Evolutionary conservation across 1,140 invertebrate genomes (phyloP).

Genomic region (Papilio polyxenes): DNA sequence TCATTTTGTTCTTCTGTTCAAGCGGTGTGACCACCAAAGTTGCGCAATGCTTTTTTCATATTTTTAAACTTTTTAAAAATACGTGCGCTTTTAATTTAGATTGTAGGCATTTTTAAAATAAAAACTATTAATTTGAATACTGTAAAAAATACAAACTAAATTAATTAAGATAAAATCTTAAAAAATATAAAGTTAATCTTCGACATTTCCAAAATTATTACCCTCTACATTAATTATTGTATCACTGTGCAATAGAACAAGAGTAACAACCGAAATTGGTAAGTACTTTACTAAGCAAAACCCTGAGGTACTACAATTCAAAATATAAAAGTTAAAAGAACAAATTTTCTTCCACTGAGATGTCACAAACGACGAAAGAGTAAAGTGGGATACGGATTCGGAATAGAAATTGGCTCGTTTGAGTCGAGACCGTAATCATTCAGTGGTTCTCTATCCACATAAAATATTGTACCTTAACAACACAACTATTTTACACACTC

Average conservation of each 20-base stretch:
- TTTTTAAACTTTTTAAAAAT: not conserved
- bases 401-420: conserved; percentile 36
- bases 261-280: too few species aligned
- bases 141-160: not conserved
- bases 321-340: conserved; percentile 3
- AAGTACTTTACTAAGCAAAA: not conserved
- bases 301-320: not conserved
- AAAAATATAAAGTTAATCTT: too few species aligned
- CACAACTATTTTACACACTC: not conserved
- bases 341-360: conserved; percentile 8
- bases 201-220: too few species aligned
- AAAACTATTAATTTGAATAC: not conserved
- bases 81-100: not conserved
- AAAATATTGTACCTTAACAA: conserved; percentile 24
- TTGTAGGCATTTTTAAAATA: not conserved
- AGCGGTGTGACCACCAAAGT: not conserved
- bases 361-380: conserved; percentile 24
- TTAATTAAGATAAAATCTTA: too few species aligned
- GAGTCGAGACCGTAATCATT: conserved; percentile 31
- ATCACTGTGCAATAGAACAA: too few species aligned
- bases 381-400: conserved; percentile 29
- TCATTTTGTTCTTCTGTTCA: conserved; percentile 3
- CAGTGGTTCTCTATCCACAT: conserved; percentile 20
- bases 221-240: too few species aligned
- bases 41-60: not conserved